Evolutionary conservation across 2,888 invertebrate species (phyloP), one percentile per base, ranked within the genome.

Genomic region (Synergus laeviventris): DNA sequence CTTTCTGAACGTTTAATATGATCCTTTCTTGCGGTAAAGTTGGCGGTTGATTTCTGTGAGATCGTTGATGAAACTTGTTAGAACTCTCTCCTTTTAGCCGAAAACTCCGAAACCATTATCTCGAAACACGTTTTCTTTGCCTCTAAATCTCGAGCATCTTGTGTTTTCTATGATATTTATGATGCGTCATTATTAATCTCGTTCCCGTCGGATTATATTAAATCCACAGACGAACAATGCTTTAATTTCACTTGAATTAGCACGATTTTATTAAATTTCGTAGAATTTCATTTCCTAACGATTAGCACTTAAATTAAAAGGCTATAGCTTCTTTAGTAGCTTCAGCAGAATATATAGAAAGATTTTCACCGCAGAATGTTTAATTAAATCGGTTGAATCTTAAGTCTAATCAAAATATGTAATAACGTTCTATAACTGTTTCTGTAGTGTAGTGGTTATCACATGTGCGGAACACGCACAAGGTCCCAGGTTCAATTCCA

Each of bases 401-500:
- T 49, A n/a, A 49, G 45, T 49, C 45, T 49, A 49, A 49, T 49
- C 45, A 49, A 49, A 49, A n/a, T n/a, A n/a, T n/a, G n/a, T n/a
- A 1, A 49, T 7, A 4, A 49, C 5, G 5, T 1, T 8, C 1
- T 45, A 45, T 12, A 14, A 1, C 12, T 42, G 14, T 42, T 14
- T 42, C 39, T 11, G 39, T 39, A 11, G 39, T 39, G 11, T 11
- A 94, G 94, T 93, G 94, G 94, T 94, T 94, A 94, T 94, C 94
- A 94, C 94, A 94, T 94, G 94, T 94, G 94, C 94, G 94, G 94
- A 94, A 94, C 94, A 94, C 94, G 94, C 94, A 94, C 94, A 84
- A 84, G 86, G 87, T 84, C 87, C 86, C 85, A 86, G 87, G 87
- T 87, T 87, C 87, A 87, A 87, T 85, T 86, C 87, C 87, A 86